Conservation (phyloP, 2,113 vertebrate species). For the Lophochroa leadbeateri region DNA sequence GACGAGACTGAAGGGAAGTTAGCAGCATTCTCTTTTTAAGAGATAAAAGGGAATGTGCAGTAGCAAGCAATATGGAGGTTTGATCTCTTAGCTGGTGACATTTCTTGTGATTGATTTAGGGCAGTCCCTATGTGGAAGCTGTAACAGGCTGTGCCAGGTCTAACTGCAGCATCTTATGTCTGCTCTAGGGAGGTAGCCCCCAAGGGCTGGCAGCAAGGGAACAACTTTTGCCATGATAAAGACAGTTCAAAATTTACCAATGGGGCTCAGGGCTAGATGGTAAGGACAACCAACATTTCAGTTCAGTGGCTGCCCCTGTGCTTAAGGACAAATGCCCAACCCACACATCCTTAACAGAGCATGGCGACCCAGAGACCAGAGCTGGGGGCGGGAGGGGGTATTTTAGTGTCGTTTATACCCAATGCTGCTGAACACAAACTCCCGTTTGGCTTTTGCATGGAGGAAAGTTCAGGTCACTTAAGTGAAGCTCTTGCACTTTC, state of each 20-base stretch:
- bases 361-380: not conserved
- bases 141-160: not conserved
- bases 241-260: not conserved
- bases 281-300: not conserved
- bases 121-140: not conserved
- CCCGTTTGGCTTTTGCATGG: not conserved
- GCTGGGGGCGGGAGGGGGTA: not conserved
- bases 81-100: slow-evolving; percentile 13
- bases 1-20: not conserved
- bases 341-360: not conserved
- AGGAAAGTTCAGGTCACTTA: not conserved
- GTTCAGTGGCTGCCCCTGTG: not conserved
- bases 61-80: not conserved
- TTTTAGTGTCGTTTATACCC: not conserved
- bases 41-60: not conserved
- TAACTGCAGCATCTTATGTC: not conserved
- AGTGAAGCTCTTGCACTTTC: not conserved
- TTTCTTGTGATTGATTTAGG: slow-evolving; percentile 52
- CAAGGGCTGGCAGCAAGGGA: not conserved
- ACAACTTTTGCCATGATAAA: not conserved
- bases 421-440: rapidly evolving
- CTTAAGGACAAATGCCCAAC: not conserved
- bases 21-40: not conserved
- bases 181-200: not conserved
- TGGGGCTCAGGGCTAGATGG: not conserved